Base-by-base conservation (phyloP, 2,888 invertebrate species). In the Troglohyphantes excavatus region DNA sequence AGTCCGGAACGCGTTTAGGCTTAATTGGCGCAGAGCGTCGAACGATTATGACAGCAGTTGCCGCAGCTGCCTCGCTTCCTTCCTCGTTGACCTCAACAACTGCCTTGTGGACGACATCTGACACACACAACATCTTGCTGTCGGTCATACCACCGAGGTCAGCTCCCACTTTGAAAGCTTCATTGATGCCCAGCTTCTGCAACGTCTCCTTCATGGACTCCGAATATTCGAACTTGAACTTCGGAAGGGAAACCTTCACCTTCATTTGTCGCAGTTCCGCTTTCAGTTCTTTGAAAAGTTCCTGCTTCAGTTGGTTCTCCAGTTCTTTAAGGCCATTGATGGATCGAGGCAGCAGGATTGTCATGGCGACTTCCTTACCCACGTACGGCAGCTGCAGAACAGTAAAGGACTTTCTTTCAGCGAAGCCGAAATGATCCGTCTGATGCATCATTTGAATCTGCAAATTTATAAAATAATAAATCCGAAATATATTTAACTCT, bases 381-480 rank as follows among this genome's bases (percentile, higher is more conserved):
- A 59, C 75, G 68, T 91, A 91, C 5, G 91, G 91, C 27, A 91
- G 27, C 26, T 90, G 86, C 39, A 91, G 63, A 46, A 67, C 72
- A 43, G 85, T 21, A 11, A 82, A 79, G 5, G 75, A 27, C 13
- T 70, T 70, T 0, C 81, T 23, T 19, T 61, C 84, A 1, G 53
- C 75, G 23, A 75, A 93, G 11, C 84, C 79, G 46, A 93, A 93
- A 27, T 92, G 83, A 9, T 92, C 92, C 39, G 91, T 91, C 23
- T 92, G 90, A 9, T 91, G 78, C 93, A 94, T 94, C 93, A 93
- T 94, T 39, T 93, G 91, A 19, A 93, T 92, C 78, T 92, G 75
- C 27, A 91, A 81, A 63, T 65, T 27, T 43, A 75, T 39, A 39
- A 39, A 39, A 39, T 11, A 39, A 39, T 39, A 39, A 39, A 11